Evolutionary conservation across 2,888 invertebrate genomes (phyloP), one percentile per base, ranked within the genome.

Genomic region (Diabrotica balteata): DNA sequence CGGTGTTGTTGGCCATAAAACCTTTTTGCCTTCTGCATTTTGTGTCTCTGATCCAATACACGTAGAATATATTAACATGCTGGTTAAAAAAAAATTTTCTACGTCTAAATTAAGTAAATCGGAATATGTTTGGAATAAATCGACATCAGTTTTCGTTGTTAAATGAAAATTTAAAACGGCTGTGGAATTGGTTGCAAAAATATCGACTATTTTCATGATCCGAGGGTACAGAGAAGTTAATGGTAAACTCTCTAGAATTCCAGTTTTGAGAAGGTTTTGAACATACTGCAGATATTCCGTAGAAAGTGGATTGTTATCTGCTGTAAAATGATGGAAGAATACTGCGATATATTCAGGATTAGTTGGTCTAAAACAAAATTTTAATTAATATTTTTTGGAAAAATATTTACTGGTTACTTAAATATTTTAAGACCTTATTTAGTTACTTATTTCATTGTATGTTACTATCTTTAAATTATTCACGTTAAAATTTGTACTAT

Each of bases 151-250:
- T 8, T 50, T 52, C 10, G 66, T 65, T 7, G 70, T 71, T 10
- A 76, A 63, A 71, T 79, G 79, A 42, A 77, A 75, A 17, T 77
- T 78, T 42, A 78, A 55, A 0, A 63, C 71, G 3, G 76, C 62
- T 54, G 70, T 66, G 11, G 65, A 68, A 8, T 53, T 66, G 6
- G 46, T 11, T 53, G 74, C 75, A 58, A 78, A 73, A 7, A 79
- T 57, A 7, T 67, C 61, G 11, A 70, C 42, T n/a, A 79, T 72
- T 68, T 76, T 75, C 60, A 73, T 75, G 11, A 79, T 71, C 61
- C 79, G 68, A 7, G 74, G 70, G 45, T 66, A 66, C 59, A 75
- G 73, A 22, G 67, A 32, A 42, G 62, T 67, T 8, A 8, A 10
- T 11, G 63, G 63, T 54, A 62, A 54, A 7, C 7, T 10, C 42